A percentile compares a stretch with the other conserved stretches of the same genome.
These are phyloP conservation scores for Lochmaea capreae DNA, from an alignment of 2,888 invertebrate genomes.

Conservation along the genomic window DNA sequence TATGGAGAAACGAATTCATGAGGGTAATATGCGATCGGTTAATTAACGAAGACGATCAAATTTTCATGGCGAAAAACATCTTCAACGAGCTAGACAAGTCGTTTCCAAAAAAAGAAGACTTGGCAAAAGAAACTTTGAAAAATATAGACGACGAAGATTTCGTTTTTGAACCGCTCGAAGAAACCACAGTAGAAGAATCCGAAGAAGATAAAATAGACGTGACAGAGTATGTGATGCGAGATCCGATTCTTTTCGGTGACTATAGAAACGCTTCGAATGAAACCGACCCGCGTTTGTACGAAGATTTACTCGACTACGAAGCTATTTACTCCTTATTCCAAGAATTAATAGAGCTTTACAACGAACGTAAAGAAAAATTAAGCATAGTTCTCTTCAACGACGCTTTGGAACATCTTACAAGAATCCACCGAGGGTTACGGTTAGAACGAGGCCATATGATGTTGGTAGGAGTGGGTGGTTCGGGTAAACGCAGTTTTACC, in stretches of 20 bases:
- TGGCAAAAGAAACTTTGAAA: constrained; percentile 32
- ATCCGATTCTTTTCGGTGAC: constrained; percentile 90
- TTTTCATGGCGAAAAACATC: constrained; percentile 72
- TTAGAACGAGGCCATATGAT: constrained; percentile 87
- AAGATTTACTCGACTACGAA: constrained; percentile 90
- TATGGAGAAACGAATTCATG: constrained; percentile 92
- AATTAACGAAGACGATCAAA: constrained; percentile 76
- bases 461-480: constrained; percentile 89
- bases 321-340: constrained; percentile 89
- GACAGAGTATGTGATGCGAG: constrained; percentile 79
- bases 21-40: constrained; percentile 90
- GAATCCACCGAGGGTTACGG: constrained; percentile 86
- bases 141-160: constrained; percentile 50
- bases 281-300: constrained; percentile 83
- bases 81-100: constrained; percentile 71
- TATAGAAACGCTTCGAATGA: constrained; percentile 87
- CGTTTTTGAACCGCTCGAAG: constrained; percentile 45
- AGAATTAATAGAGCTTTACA: constrained; percentile 90
- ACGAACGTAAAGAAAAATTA: constrained; percentile 79
- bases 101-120: constrained; percentile 69
- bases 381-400: constrained; percentile 91
- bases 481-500: constrained; percentile 87
- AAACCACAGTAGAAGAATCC: constrained; percentile 29
- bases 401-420: constrained; percentile 89
- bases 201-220: constrained; percentile 62